A percentile compares a stretch with the other conserved stretches of the same genome.
Evolutionary conservation across 2,888 invertebrate genomes (phyloP).

Genomic region (Amblyjoppa proteus): DNA sequence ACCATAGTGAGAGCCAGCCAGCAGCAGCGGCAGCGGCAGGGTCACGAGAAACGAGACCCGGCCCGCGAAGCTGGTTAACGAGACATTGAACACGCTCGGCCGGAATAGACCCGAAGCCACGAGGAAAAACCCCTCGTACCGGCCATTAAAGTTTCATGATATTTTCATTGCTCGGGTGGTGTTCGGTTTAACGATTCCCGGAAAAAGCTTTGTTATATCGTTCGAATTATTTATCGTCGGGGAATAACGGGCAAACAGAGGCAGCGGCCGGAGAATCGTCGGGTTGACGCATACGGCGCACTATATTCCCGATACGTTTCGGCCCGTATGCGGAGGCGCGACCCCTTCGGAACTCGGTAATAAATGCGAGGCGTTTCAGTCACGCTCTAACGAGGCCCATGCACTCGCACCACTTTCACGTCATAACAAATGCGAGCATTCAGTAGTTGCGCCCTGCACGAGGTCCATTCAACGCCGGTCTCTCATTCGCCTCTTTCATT

Average conservation of each 20-base stretch:
- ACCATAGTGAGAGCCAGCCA: slow-evolving; percentile 12
- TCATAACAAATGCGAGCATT: slow-evolving; percentile 74
- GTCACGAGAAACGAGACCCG: slow-evolving; percentile 28
- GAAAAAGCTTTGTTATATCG: slow-evolving; percentile 30
- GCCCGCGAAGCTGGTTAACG: slow-evolving; percentile 17
- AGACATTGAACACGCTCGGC: slow-evolving; percentile 18
- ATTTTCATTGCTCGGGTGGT: slow-evolving; percentile 42
- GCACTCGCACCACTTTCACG: slow-evolving; percentile 65
- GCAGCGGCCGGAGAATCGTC: not conserved
- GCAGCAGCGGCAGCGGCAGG: not conserved
- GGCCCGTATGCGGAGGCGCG: slow-evolving; percentile 16
- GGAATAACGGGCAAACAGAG: slow-evolving; percentile 22
- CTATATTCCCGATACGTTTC: slow-evolving; percentile 17
- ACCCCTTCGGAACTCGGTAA: slow-evolving; percentile 58
- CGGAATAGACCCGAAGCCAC: slow-evolving; percentile 7
- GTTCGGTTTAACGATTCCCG: slow-evolving; percentile 40
- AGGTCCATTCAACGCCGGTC: slow-evolving; percentile 52
- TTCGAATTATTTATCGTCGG: slow-evolving; percentile 30
- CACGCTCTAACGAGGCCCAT: slow-evolving; percentile 75
- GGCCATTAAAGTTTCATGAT: slow-evolving; percentile 21
- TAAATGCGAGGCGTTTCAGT: slow-evolving; percentile 74
- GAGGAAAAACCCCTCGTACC: slow-evolving; percentile 11
- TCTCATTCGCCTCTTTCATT: not conserved
- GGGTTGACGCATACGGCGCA: slow-evolving; percentile 1
- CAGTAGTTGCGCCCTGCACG: slow-evolving; percentile 65